Evolutionary conservation across 2,888 invertebrate genomes (phyloP), one percentile per base, ranked within the genome.

Genomic region (Drosophila siamana): DNA sequence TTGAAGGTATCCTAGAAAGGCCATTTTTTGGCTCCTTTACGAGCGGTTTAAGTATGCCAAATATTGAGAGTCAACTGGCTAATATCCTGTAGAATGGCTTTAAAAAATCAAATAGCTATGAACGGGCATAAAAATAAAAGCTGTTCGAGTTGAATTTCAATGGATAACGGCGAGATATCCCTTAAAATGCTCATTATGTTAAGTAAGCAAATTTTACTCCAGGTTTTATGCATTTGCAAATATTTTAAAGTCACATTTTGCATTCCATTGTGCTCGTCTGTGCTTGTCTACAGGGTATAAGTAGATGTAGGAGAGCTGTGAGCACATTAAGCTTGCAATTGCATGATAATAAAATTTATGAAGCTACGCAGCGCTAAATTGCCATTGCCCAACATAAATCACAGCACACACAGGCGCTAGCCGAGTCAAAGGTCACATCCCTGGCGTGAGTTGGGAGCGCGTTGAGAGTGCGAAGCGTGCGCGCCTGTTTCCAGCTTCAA

Each of bases 291-390:
- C 56, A 55, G 57, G 56, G 51, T 57, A 70, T 46, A 24, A 11
- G 8, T 11, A 30, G 16, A 9, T 19, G 19, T 33, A 40, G 33
- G 7, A 38, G 40, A 7, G 28, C 11, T 55, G 9, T 68, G 22
- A 24, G 38, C 16, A 40, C 41, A 52, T 38, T 47, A 15, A 59
- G 74, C 38, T 74, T 64, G 81, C 82, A 82, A 86, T 86, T 84
- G 87, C 81, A 68, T 65, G 85, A 80, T 80, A 86, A 82, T 86
- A 84, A 80, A 82, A 82, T 86, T 82, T 82, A 82, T 82, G 87
- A 86, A 82, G 71, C 87, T 69, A 75, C 80, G 70, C 69, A 80
- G 67, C 50, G 78, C 78, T 61, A 80, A 82, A 82, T 84, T 86
- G 82, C 69, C 76, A 80, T 73, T 70, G 87, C 70, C 62, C 54